Evolutionary conservation across 2,797 vertebrate species (phyloP), one percentile per base, ranked within the genome.

Genomic region (Gobio occitaniae): DNA sequence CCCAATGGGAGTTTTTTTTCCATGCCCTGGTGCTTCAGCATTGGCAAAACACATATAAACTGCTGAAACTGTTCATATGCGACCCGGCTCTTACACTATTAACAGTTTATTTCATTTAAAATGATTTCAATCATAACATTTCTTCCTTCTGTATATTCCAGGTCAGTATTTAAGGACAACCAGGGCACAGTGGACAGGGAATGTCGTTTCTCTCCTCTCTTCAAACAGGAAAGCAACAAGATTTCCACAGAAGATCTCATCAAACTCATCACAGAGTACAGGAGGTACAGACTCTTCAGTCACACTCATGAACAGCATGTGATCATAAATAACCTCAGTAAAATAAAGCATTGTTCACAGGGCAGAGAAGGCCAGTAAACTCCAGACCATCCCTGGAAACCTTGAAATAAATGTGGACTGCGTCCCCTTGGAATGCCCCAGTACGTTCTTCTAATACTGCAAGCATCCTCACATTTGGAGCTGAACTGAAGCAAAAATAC

Each of bases 141-240:
- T 38, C 3, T 29, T 63, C 0, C 2, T 16, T 47, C 9, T 82
- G 0, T 83, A 4, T 87, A 0, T 91, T 87, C 21, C 72, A 99
- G 98, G 91, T 94, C 97, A 4, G 95, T 99, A 80, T 99, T 99
- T 94, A 99, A 98, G 89, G 98, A 99, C 92, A 99, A 96, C 94
- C 97, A 97, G 13, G 98, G 98, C 54, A 97, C 95, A 1, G 91
- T 99, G 93, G 98, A 99, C 93, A 95, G 97, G 93, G 98, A 99
- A 68, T 96, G 97, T 4, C 94, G 98, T 86, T 99, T 99, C 93
- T 99, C 98, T 16, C 97, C 97, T 12, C 94, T 99, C 66, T 99
- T 98, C 93, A 97, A 98, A 90, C 98, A 99, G 93, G 98, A 99
- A 93, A 97, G 96, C 93, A 99, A 92, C 94, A 99, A 99, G 92